These are phyloP conservation scores for Dunckerocampus dactyliophorus DNA, from an alignment of 2,113 vertebrate species.

Conservation along the genomic window DNA sequence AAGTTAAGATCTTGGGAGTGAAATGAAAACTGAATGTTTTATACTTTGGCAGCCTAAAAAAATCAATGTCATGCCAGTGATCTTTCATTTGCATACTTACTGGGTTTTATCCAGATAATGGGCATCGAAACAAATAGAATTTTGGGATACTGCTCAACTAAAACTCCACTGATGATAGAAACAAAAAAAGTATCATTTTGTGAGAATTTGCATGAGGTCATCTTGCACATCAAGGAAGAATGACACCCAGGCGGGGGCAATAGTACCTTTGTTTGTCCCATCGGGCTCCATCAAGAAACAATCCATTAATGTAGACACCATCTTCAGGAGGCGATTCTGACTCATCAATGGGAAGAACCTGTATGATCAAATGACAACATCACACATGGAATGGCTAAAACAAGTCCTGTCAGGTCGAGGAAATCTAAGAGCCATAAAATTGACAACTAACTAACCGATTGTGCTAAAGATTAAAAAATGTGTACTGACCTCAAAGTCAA, in stretches of 20 bases:
- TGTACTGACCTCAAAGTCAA: slow-evolving; percentile 85
- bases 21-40: neutral
- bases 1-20: neutral
- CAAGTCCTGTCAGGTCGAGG: neutral
- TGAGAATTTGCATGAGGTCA: neutral
- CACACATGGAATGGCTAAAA: neutral
- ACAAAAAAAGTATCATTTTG: neutral
- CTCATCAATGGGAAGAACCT: slow-evolving; percentile 64
- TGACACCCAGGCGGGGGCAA: neutral
- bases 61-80: neutral
- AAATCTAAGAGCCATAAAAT: neutral
- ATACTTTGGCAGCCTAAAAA: too few species aligned
- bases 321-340: slow-evolving; percentile 79
- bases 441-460: neutral
- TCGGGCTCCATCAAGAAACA: slow-evolving; percentile 91
- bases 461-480: neutral
- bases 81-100: slow-evolving; percentile 67
- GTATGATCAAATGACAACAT: slow-evolving; percentile 9
- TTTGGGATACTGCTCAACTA: slow-evolving; percentile 86
- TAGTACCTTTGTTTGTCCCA: slow-evolving; percentile 82
- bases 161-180: slow-evolving; percentile 74
- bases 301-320: slow-evolving; percentile 85
- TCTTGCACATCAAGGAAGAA: neutral
- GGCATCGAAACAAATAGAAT: slow-evolving; percentile 88
- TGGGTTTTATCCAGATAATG: slow-evolving; percentile 94